Evolutionary conservation across 2,113 vertebrate species (phyloP).

Genomic region (Puffinus mauretanicus): DNA sequence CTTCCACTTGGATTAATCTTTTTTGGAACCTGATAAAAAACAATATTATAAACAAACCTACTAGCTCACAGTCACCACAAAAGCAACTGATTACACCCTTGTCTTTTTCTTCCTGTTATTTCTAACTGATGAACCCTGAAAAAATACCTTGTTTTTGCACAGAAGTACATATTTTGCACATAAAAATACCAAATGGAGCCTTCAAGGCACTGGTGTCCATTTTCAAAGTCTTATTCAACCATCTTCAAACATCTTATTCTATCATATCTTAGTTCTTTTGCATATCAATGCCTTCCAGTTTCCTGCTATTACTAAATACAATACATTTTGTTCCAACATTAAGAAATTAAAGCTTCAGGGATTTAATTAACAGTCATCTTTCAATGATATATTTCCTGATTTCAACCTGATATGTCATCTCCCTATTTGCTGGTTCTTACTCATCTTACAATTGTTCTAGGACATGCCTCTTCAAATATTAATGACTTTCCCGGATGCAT

Average conservation of each 20-base stretch:
- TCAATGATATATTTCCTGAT: background rate
- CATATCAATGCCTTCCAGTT: background rate
- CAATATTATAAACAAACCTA: background rate
- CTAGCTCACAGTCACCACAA: background rate
- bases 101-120: background rate
- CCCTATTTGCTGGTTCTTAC: background rate
- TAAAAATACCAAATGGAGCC: background rate
- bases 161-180: background rate
- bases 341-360: background rate
- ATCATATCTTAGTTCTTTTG: background rate
- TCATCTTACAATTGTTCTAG: background rate
- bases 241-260: background rate
- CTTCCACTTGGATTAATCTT: background rate
- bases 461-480: background rate
- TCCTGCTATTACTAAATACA: background rate
- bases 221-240: background rate
- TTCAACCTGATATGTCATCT: background rate
- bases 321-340: background rate
- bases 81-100: background rate
- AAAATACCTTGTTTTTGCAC: background rate
- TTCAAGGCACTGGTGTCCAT: background rate
- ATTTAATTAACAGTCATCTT: background rate
- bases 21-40: background rate
- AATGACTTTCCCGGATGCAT: background rate
- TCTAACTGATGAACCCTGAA: background rate